Evolutionary conservation across 2,113 vertebrate genomes (phyloP).

Genomic region (Hippocampus zosterae): DNA sequence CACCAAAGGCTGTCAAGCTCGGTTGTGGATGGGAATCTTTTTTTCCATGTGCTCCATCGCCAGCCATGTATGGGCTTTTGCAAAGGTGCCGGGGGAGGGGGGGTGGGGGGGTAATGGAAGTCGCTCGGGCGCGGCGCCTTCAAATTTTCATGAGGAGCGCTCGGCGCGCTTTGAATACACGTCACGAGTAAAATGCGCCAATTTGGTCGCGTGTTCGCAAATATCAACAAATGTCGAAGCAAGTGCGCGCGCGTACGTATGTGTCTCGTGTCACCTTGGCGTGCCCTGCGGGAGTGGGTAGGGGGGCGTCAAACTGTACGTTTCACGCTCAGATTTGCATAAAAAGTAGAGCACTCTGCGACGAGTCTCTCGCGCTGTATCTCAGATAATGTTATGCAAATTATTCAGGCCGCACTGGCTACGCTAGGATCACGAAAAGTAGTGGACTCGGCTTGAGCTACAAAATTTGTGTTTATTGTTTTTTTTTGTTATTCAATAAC

Average conservation of each 20-base stretch:
- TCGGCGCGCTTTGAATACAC: slow-evolving; percentile 37
- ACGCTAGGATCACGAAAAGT: slow-evolving; percentile 2
- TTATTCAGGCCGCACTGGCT: slow-evolving; percentile 11
- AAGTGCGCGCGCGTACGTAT: neutral
- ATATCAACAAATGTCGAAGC: slow-evolving; percentile 37
- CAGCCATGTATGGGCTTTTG: slow-evolving; percentile 15
- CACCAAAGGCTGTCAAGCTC: slow-evolving; percentile 9
- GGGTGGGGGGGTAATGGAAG: slow-evolving; percentile 54
- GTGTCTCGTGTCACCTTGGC: slow-evolving; percentile 34
- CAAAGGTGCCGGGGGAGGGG: slow-evolving; percentile 29
- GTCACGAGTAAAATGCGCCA: slow-evolving; percentile 32
- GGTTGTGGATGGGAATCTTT: slow-evolving; percentile 12
- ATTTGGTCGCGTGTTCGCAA: slow-evolving; percentile 30
- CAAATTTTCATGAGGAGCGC: slow-evolving; percentile 59
- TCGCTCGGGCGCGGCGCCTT: slow-evolving; percentile 40
- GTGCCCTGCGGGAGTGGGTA: slow-evolving; percentile 30
- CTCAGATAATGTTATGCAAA: slow-evolving; percentile 9
- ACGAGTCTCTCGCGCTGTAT: slow-evolving; percentile 5
- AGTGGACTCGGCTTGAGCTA: neutral
- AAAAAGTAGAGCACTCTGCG: slow-evolving; percentile 16
- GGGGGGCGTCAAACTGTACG: slow-evolving; percentile 43
- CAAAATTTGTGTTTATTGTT: too few species aligned
- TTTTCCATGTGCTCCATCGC: slow-evolving; percentile 9
- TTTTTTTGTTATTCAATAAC: neutral
- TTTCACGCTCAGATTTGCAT: slow-evolving; percentile 42